Evolutionary conservation across 2,113 vertebrate genomes (phyloP), one percentile per base, ranked within the genome.

Genomic region (Macrotus californicus): DNA sequence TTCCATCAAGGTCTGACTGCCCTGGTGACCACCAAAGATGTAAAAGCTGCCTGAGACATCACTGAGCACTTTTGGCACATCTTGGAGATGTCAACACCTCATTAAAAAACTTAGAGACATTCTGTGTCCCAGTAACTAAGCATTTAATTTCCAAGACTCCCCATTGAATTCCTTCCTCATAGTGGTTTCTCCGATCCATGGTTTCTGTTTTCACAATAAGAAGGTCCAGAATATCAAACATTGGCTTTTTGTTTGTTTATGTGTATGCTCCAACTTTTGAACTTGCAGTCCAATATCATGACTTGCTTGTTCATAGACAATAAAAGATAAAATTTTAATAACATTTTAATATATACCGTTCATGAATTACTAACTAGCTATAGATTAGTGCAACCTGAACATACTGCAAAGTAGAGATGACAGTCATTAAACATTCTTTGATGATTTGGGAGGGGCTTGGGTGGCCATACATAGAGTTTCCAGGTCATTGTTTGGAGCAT

Each of bases 1-100:
- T 80, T 72, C 59, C 46, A 13, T 69, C 93, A 90, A 76, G n/a
- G 94, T 93, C 76, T 93, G 94, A 54, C 18, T 76, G 36, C 34
- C 43, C 8, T 0, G 4, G 15, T 31, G 43, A n/a, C 6, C 12
- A 79, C 67, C 3, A 76, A 12, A 88, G 39, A 87, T 66, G 83
- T 92, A 52, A 82, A 94, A 95, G 89, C 19, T 46, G 41, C n/a
- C 48, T 91, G 87, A 61, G 80, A 76, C 2, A 50, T 43, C 64
- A 29, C 13, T 96, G 86, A 96, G 22, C 14, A 26, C 48, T 61
- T 96, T 52, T 82, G 48, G 39, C 88, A 66, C 70, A 89, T 39
- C 6, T 54, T 48, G 88, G 12, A 39, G 56, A 95, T 52, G 34
- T 50, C n/a, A 84, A 80, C 18, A 69, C 29, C 48, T 91, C 54